phyloP scores from a whole-genome alignment of 2,888 invertebrate species.

The Perizoma flavofasciatum region DNA sequence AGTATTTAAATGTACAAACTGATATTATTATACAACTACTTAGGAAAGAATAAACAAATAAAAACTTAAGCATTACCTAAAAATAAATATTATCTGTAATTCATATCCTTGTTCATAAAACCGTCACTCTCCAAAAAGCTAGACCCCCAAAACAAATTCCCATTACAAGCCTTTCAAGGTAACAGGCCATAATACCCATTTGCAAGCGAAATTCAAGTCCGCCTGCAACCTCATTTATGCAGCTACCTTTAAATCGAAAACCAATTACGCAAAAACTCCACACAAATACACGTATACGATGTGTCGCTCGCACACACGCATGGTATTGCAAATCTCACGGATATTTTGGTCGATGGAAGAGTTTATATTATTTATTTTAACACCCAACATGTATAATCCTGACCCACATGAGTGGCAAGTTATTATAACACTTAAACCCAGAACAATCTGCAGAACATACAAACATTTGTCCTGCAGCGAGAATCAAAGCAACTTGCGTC shows the following conservation, averaged over 20 bases:
- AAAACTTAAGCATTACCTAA: too few species aligned
- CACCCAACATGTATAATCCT: too few species aligned
- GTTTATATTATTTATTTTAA: slow-evolving; percentile 2
- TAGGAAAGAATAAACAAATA: too few species aligned
- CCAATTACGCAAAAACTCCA: slow-evolving; percentile 79
- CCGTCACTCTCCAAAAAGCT: neutral
- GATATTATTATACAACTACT: too few species aligned
- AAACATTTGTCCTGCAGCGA: too few species aligned
- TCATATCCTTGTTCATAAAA: neutral
- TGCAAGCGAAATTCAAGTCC: slow-evolving; percentile 39
- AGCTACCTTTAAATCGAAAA: slow-evolving; percentile 72
- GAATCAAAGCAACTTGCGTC: too few species aligned
- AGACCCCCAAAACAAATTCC: slow-evolving; percentile 9
- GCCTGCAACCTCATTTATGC: slow-evolving; percentile 46
- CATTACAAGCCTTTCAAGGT: slow-evolving; percentile 19
- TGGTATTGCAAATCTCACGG: slow-evolving; percentile 35
- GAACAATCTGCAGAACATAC: too few species aligned
- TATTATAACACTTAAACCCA: too few species aligned
- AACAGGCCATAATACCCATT: slow-evolving; percentile 37
- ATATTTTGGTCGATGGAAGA: slow-evolving; percentile 32
- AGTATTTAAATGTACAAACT: too few species aligned
- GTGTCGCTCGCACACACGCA: slow-evolving; percentile 50
- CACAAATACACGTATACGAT: slow-evolving; percentile 56
- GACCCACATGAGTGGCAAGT: too few species aligned
- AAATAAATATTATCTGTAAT: too few species aligned